Conservation (phyloP, 2,113 vertebrate genomes). For the Hydropotes inermis region DNA sequence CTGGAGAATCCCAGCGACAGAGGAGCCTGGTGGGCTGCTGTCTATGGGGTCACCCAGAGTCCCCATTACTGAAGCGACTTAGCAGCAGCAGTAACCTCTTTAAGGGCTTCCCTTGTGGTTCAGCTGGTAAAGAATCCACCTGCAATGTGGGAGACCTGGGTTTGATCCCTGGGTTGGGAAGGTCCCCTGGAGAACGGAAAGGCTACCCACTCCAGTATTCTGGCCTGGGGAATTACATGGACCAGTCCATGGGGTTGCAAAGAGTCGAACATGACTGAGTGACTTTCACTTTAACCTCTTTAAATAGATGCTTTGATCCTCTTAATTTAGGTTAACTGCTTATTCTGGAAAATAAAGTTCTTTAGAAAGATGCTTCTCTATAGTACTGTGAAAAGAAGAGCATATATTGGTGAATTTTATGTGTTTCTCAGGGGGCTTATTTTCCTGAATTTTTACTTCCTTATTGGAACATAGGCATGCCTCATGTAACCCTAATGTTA, state of each 20-base stretch:
- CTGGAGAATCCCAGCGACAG: too few species aligned
- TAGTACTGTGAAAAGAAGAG: conserved; percentile 4
- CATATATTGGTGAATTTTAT: conserved; percentile 16
- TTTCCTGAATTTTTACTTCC: neutral
- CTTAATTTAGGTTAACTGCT: conserved; percentile 7
- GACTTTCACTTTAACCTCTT: neutral
- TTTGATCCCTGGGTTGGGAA: neutral
- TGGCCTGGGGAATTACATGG: neutral
- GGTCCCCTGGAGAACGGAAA: neutral
- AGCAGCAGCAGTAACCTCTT: neutral
- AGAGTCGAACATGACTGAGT: neutral
- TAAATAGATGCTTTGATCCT: conserved; percentile 14
- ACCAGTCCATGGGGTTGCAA: neutral
- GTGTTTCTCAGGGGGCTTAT: neutral
- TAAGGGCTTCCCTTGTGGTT: neutral
- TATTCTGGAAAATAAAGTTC: conserved; percentile 43
- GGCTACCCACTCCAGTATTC: neutral
- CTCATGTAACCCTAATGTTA: neutral
- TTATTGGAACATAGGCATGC: neutral
- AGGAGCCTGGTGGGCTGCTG: too few species aligned
- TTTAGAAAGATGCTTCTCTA: neutral
- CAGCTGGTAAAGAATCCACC: neutral
- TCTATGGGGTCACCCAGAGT: too few species aligned
- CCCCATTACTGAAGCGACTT: too few species aligned
- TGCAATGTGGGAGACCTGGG: neutral